Base-by-base conservation (phyloP, 2,113 vertebrate species). In the Peromyscus polionotus region DNA sequence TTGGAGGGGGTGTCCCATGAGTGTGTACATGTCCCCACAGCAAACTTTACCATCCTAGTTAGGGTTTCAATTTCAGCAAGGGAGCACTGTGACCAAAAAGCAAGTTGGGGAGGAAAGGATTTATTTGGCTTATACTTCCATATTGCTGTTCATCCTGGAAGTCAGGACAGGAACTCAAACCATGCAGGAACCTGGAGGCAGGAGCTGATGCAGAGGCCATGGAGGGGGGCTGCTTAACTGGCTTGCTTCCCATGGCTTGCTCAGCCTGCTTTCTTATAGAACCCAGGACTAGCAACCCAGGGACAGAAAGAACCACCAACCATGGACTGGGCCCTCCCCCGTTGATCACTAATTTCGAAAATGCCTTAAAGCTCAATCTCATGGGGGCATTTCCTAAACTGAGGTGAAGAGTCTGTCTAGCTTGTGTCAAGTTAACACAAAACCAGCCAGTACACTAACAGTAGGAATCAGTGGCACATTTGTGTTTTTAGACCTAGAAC, bases 401-500 rank as follows among this genome's bases (percentile, higher is more conserved):
- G 70, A 73, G 7, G n/a, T 19, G 39, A 70, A n/a, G 36, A 70
- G 7, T n/a, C n/a, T 39, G 7, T n/a, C n/a, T 39, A 22, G 36
- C 8, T 73, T 39, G 70, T 73, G 70, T 72, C 70, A 39, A 72
- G 33, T n/a, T 70, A 19, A n/a, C 70, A 72, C 67, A 72, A 39
- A 39, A 39, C 7, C 19, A 73, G 17, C 17, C 36, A 39, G 36
- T n/a, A 72, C 36, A 72, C 28, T 80, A n/a, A 39, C 13, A 67
- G 10, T 54, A 39, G 22, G 39, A 76, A n/a, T 5, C 6, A 57
- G 11, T 51, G 57, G 67, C 11, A 13, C 28, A 65, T 39, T 90
- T 24, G 59, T 33, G 54, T 63, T 57, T 88, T 97, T 90, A 90
- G 26, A 87, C 72, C 20, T 77, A 79, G 42, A 95, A 73, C 31